These are phyloP conservation scores for Seira musarum DNA, from an alignment of 2,888 invertebrate species.

Conservation along the genomic window DNA sequence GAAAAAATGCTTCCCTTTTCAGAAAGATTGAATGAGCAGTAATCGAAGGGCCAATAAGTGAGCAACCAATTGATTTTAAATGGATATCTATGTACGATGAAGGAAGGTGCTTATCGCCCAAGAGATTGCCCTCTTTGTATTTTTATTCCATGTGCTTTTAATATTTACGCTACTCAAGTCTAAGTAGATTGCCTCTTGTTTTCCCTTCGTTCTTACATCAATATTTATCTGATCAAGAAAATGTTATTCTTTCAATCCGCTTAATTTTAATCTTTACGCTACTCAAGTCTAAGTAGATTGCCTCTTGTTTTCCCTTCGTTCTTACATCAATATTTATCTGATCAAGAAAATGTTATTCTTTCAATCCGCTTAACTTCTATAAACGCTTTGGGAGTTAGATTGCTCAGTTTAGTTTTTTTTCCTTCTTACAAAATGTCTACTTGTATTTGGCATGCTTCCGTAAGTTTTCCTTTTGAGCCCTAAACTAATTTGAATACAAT, in stretches of 20 bases:
- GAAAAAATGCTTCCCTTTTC: background rate
- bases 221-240: conserved; percentile 35
- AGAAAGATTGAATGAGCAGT: background rate
- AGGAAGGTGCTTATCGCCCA: conserved; percentile 6
- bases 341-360: conserved; percentile 49
- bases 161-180: background rate
- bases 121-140: background rate
- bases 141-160: background rate
- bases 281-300: conserved; percentile 1
- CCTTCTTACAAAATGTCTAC: conserved; percentile 6
- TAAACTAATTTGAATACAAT: conserved; percentile 1
- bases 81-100: conserved; percentile 10
- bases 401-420: background rate
- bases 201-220: background rate
- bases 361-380: conserved; percentile 47
- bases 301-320: background rate
- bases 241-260: conserved; percentile 48
- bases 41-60: conserved; percentile 16
- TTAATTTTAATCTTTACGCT: conserved; percentile 35
- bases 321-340: conserved; percentile 12
- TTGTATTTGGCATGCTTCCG: conserved; percentile 26
- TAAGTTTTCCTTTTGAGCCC: background rate
- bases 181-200: conserved; percentile 4
- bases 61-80: conserved; percentile 46
- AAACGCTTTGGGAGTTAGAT: background rate